Evolutionary conservation across 2,797 vertebrate genomes (phyloP).

Genomic region (Cynopterus sphinx): DNA sequence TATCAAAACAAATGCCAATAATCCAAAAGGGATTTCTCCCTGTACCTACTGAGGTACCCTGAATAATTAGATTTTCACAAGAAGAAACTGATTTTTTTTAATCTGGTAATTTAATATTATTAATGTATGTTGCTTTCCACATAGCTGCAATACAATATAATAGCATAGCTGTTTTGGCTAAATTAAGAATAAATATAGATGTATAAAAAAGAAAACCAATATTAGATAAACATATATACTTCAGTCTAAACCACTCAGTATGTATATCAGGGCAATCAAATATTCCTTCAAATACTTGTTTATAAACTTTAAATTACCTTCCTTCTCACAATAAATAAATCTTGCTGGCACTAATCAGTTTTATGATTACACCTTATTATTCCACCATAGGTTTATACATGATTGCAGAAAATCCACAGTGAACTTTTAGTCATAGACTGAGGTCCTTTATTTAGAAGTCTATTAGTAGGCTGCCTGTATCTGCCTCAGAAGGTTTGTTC

Average conservation of each 20-base stretch:
- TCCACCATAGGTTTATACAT: neutral
- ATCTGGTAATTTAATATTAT: neutral
- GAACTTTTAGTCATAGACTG: neutral
- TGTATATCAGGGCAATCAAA: neutral
- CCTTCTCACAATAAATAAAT: neutral
- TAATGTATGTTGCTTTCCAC: neutral
- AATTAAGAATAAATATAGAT: neutral
- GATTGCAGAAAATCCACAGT: neutral
- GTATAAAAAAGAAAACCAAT: neutral
- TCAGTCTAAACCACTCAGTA: neutral
- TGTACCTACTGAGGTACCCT: neutral
- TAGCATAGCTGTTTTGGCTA: neutral
- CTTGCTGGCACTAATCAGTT: neutral
- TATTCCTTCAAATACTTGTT: slow-evolving; percentile 3
- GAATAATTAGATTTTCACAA: slow-evolving; percentile 10
- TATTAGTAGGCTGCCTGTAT: neutral
- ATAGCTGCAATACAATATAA: neutral
- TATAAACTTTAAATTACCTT: neutral
- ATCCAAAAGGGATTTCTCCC: neutral
- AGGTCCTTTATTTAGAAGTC: neutral
- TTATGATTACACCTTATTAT: neutral
- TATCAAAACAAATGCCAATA: neutral
- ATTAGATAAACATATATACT: neutral
- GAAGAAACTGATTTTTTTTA: neutral
- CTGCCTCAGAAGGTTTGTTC: neutral